Conservation (phyloP, 2,888 invertebrate species). For the Pollenia angustigena region DNA sequence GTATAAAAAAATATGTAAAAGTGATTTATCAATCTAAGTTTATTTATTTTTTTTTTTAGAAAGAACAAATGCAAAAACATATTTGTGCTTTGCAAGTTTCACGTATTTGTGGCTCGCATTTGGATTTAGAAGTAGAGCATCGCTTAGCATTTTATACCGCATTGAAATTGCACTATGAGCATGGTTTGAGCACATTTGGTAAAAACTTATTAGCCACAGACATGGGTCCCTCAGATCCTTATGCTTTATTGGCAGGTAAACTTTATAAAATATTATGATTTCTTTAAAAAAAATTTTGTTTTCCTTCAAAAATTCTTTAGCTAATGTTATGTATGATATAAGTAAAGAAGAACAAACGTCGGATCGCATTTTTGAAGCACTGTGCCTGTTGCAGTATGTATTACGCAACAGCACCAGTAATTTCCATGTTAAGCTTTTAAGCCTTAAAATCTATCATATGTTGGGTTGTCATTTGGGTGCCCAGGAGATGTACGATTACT, state of each 20-base stretch:
- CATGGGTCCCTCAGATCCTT: slow-evolving; percentile 91
- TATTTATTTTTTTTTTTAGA: slow-evolving; percentile 83
- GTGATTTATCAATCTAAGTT: not conserved
- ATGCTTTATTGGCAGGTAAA: slow-evolving; percentile 89
- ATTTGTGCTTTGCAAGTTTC: slow-evolving; percentile 91
- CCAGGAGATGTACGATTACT: slow-evolving; percentile 89
- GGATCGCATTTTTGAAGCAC: slow-evolving; percentile 87
- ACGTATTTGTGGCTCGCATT: slow-evolving; percentile 89
- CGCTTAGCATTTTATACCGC: slow-evolving; percentile 87
- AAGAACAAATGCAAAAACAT: slow-evolving; percentile 92
- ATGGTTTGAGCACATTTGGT: slow-evolving; percentile 86
- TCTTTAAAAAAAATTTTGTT: not conserved
- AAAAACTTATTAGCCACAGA: slow-evolving; percentile 88
- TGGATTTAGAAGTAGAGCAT: slow-evolving; percentile 85
- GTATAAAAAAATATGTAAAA: not conserved
- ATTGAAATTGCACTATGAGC: slow-evolving; percentile 88
- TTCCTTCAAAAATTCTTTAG: slow-evolving; percentile 71
- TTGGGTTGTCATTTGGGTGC: slow-evolving; percentile 91
- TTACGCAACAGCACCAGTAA: slow-evolving; percentile 92
- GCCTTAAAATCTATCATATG: slow-evolving; percentile 91
- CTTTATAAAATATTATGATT: not conserved
- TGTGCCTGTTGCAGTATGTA: slow-evolving; percentile 90
- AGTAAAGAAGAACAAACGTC: slow-evolving; percentile 86
- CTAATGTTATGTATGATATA: slow-evolving; percentile 85
- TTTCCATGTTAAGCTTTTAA: slow-evolving; percentile 94